phyloP scores from a whole-genome alignment of 1,140 invertebrate species.

The Gyrodactylus bullatarudis region DNA sequence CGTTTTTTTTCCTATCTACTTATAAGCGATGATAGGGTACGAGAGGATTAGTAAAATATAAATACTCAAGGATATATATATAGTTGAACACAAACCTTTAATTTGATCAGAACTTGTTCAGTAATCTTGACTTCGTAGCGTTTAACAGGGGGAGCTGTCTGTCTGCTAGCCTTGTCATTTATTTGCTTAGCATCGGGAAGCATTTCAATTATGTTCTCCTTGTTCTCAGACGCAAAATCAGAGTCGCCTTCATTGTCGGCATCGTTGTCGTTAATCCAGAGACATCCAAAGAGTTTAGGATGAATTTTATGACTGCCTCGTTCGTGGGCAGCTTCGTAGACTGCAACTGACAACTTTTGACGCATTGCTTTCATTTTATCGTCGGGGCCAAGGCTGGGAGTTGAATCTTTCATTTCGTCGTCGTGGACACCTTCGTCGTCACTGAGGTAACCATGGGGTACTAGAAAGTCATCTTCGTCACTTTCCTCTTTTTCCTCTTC shows the following conservation, averaged over 20 bases:
- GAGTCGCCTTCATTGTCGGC: neutral
- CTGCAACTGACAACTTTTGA: neutral
- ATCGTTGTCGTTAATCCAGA: neutral
- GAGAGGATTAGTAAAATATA: too few species aligned
- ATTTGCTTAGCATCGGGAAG: neutral
- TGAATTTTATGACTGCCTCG: neutral
- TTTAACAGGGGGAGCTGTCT: too few species aligned
- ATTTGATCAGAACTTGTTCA: neutral
- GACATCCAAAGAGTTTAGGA: neutral
- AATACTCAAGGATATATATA: too few species aligned
- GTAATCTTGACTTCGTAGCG: neutral
- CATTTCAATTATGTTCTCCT: neutral
- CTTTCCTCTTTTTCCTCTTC: constrained; percentile 8
- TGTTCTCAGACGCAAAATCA: neutral
- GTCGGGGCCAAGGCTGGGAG: too few species aligned
- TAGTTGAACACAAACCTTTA: neutral
- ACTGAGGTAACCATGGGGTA: constrained; percentile 9
- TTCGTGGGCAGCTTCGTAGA: neutral
- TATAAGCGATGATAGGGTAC: too few species aligned
- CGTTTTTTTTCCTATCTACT: too few species aligned
- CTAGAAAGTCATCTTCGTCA: constrained; percentile 8
- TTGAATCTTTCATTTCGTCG: neutral
- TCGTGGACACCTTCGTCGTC: constrained; percentile 7
- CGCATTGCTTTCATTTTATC: neutral
- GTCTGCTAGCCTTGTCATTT: too few species aligned